Evolutionary conservation across 2,113 vertebrate genomes (phyloP).

Genomic region (Apteryx owenii): DNA sequence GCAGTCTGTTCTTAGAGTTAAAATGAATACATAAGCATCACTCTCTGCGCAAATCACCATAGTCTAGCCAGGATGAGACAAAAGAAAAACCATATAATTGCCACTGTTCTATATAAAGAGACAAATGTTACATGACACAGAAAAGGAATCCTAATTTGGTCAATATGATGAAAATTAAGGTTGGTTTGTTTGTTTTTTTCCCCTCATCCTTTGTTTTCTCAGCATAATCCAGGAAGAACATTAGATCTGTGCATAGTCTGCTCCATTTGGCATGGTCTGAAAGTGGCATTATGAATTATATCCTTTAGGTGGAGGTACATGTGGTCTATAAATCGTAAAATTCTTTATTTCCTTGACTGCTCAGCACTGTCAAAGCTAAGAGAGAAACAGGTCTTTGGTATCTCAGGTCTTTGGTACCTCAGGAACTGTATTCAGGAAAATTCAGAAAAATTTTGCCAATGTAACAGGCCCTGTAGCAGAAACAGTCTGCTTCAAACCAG

Average conservation of each 20-base stretch:
- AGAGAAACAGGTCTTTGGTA: neutral
- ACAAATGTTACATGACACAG: neutral
- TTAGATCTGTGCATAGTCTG: neutral
- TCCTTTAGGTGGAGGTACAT: neutral
- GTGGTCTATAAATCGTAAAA: neutral
- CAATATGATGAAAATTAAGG: neutral
- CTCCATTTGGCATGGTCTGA: neutral
- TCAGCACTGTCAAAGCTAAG: neutral
- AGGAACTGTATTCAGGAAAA: fast-evolving
- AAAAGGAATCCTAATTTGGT: slow-evolving; percentile 5
- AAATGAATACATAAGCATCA: neutral
- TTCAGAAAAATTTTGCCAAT: neutral
- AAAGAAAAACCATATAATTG: slow-evolving; percentile 1
- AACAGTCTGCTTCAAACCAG: neutral
- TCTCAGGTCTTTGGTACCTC: too few relatives aligned
- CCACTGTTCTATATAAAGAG: neutral
- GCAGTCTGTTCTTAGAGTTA: neutral
- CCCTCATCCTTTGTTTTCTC: neutral
- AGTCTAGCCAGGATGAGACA: neutral
- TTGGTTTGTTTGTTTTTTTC: neutral
- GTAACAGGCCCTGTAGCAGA: neutral
- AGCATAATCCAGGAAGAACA: neutral
- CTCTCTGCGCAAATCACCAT: neutral
- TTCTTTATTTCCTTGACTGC: neutral
- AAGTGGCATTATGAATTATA: neutral